Percentiles rank a stretch among this genome's conserved stretches.
Evolutionary conservation across 2,797 vertebrate species (phyloP).

Genomic region (Thamnophis elegans): DNA sequence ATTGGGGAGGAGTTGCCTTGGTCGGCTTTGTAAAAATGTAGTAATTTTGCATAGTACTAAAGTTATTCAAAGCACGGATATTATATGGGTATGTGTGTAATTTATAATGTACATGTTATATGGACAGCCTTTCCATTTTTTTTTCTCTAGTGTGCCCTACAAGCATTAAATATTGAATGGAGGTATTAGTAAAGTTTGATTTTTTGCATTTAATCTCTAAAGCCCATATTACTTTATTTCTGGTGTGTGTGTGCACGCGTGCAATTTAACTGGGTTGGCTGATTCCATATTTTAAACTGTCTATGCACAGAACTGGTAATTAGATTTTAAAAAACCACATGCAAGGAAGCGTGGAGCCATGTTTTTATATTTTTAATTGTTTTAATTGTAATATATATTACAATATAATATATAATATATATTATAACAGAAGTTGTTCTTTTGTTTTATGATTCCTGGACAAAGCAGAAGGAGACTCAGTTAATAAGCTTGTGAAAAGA

Average conservation of each 20-base stretch:
- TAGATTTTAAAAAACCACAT: neutral
- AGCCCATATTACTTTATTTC: neutral
- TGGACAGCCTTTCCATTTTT: neutral
- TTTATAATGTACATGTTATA: neutral
- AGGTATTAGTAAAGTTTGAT: neutral
- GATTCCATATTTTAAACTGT: neutral
- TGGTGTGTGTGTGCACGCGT: neutral
- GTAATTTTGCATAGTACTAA: neutral
- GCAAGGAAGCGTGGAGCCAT: neutral
- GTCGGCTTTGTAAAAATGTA: slow-evolving; percentile 21
- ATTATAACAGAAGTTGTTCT: neutral
- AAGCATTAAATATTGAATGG: neutral
- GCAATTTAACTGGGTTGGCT: neutral
- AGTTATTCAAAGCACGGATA: neutral
- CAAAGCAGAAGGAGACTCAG: neutral
- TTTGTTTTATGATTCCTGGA: neutral
- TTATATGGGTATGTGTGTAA: neutral
- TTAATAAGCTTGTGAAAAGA: neutral
- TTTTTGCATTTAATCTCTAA: neutral
- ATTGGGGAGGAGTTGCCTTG: rapidly evolving
- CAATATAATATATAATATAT: too few species aligned
- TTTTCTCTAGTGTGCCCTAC: neutral
- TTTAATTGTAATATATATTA: too few species aligned
- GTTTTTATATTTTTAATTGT: neutral
- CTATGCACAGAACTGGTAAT: neutral